Percentiles rank a stretch among this genome's conserved stretches.
Conservation (phyloP, 2,797 vertebrate species). For the Cephalopachus bancanus region DNA sequence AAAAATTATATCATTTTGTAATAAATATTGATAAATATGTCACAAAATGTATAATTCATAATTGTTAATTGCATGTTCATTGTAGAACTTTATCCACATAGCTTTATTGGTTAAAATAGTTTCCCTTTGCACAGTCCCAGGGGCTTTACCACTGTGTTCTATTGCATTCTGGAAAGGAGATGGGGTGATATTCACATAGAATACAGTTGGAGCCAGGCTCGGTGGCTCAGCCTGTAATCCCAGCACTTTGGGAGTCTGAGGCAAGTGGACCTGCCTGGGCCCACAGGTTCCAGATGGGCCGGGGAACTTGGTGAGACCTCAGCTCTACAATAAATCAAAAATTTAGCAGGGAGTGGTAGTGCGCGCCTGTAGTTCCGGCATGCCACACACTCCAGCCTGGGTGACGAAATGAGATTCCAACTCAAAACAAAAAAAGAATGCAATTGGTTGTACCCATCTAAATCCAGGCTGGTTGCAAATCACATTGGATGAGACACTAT, state of each 20-base stretch:
- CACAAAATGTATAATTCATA: not conserved
- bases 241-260: too few relatives aligned
- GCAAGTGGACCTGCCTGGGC: too few relatives aligned
- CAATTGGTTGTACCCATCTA: not conserved
- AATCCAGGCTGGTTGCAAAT: not conserved
- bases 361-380: too few relatives aligned
- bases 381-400: too few relatives aligned
- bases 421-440: not conserved
- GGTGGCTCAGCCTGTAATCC: too few relatives aligned
- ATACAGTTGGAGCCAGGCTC: too few relatives aligned
- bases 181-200: not conserved
- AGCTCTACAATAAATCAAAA: too few relatives aligned
- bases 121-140: not conserved
- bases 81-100: not conserved
- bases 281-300: too few relatives aligned
- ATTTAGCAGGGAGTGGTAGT: too few relatives aligned
- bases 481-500: not conserved
- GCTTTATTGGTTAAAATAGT: not conserved
- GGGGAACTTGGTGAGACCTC: too few relatives aligned
- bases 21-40: not conserved
- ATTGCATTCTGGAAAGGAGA: not conserved
- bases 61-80: not conserved
- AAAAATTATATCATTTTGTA: not conserved
- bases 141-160: not conserved
- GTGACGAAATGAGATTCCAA: too few relatives aligned